These are phyloP conservation scores for Capitulum mitella DNA, from an alignment of 2,888 invertebrate genomes.

Conservation along the genomic window DNA sequence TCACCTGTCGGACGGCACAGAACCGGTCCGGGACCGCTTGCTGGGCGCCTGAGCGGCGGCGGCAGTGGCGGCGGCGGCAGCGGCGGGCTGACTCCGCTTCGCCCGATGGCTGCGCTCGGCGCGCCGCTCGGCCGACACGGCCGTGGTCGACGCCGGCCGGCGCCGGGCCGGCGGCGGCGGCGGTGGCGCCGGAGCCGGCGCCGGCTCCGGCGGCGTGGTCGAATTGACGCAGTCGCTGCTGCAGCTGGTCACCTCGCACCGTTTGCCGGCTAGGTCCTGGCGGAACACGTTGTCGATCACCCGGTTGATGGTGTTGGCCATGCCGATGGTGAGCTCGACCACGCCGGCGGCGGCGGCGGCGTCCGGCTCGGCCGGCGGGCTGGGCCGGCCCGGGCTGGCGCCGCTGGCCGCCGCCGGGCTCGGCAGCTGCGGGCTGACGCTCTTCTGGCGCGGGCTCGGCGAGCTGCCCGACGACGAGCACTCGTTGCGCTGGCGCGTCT, in stretches of 20 bases:
- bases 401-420: background rate
- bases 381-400: no score
- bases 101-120: no score
- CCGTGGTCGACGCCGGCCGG: background rate
- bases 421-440: background rate
- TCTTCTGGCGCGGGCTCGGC: background rate
- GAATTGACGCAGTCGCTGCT: slow-evolving; percentile 11
- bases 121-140: no score
- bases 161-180: background rate
- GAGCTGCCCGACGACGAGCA: background rate
- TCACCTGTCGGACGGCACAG: no score
- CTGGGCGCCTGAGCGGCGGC: background rate
- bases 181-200: background rate
- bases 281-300: slow-evolving; percentile 12
- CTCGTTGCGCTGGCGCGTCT: background rate
- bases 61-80: background rate
- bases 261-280: no score
- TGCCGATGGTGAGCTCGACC: slow-evolving; percentile 6
- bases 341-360: no score
- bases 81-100: background rate
- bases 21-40: no score
- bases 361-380: no score
- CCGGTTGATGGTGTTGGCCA: background rate
- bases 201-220: background rate
- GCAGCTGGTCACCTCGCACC: slow-evolving; percentile 13